Percentiles rank a stretch among this genome's conserved stretches.
phyloP scores from a whole-genome alignment of 2,797 vertebrate genomes.

The Tokudaia muenninki region DNA sequence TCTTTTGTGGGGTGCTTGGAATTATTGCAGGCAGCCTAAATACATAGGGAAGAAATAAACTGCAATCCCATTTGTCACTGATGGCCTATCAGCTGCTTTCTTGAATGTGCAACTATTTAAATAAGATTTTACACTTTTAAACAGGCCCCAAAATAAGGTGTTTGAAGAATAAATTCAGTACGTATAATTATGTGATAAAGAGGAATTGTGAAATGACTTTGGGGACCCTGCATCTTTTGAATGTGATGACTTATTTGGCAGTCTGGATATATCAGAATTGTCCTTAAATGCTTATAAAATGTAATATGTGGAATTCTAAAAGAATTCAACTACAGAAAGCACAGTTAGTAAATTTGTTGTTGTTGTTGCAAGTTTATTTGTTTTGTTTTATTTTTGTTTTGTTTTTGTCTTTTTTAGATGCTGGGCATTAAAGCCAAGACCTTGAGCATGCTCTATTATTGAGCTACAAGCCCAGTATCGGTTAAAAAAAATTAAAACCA shows the following conservation, averaged over 20 bases:
- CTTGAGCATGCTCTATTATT: background rate
- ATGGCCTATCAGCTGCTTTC: conserved; percentile 63
- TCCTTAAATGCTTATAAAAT: conserved; percentile 43
- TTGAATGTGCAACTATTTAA: conserved; percentile 49
- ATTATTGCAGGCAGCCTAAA: conserved; percentile 56
- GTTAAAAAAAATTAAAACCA: background rate
- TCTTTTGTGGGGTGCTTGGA: conserved; percentile 54
- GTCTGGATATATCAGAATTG: conserved; percentile 13
- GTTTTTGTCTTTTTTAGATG: background rate
- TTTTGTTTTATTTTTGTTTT: background rate
- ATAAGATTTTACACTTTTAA: conserved; percentile 46
- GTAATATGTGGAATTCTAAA: conserved; percentile 6
- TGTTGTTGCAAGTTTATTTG: background rate
- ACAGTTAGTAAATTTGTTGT: background rate
- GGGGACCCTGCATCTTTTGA: background rate
- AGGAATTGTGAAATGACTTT: background rate
- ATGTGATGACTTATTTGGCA: background rate
- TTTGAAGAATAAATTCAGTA: conserved; percentile 40
- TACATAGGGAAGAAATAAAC: conserved; percentile 50
- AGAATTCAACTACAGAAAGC: conserved; percentile 55
- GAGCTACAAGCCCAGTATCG: background rate
- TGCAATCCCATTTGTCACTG: conserved; percentile 29
- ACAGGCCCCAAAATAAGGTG: conserved; percentile 9
- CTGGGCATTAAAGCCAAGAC: background rate
- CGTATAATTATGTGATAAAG: conserved; percentile 30